Conservation (phyloP, 2,888 invertebrate genomes). For the Choristoneura rosaceana region DNA sequence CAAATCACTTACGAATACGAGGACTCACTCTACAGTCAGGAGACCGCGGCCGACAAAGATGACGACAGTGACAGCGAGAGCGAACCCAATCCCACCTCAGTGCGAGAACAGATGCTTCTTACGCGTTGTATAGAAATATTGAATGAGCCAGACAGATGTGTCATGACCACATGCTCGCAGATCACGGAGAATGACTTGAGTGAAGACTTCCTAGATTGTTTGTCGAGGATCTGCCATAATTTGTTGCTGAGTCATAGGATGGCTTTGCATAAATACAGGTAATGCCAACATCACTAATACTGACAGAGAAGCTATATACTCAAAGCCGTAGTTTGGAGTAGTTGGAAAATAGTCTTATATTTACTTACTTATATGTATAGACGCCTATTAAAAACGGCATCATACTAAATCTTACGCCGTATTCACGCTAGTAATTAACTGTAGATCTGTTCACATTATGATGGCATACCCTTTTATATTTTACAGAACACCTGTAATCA, state of each 20-base stretch:
- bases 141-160: slow-evolving; percentile 84
- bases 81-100: slow-evolving; percentile 78
- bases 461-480: too few species aligned
- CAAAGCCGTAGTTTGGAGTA: too few species aligned
- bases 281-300: slow-evolving; percentile 36
- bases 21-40: slow-evolving; percentile 79
- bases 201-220: slow-evolving; percentile 86
- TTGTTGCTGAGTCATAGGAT: slow-evolving; percentile 92
- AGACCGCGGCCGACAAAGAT: slow-evolving; percentile 80
- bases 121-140: slow-evolving; percentile 87
- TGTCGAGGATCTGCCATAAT: slow-evolving; percentile 93
- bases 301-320: not conserved
- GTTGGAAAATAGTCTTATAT: too few species aligned
- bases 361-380: too few species aligned
- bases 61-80: slow-evolving; percentile 86
- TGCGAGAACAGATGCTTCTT: slow-evolving; percentile 76
- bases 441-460: too few species aligned
- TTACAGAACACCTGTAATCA: too few species aligned
- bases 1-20: slow-evolving; percentile 75
- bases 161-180: slow-evolving; percentile 76
- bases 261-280: slow-evolving; percentile 95
- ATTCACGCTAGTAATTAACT: too few species aligned
- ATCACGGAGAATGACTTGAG: slow-evolving; percentile 81
- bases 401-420: too few species aligned
- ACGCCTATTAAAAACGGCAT: too few species aligned